Evolutionary conservation across 2,797 vertebrate species (phyloP), one percentile per base, ranked within the genome.

Genomic region (Typhlichthys subterraneus): DNA sequence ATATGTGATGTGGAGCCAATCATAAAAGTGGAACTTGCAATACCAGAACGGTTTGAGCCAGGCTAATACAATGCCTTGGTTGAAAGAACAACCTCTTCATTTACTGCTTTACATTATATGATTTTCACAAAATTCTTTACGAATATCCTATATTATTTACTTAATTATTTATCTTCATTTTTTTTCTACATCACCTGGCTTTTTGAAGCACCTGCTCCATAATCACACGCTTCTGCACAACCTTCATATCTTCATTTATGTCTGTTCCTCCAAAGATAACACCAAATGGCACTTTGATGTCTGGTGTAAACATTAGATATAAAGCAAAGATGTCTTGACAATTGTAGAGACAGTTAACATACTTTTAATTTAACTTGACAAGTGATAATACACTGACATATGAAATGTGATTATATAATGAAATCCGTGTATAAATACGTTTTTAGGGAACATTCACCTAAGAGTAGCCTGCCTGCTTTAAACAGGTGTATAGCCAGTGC

Each of bases 231-330:
- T 97, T 99, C 70, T 94, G 93, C 57, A 85, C 85, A 60, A 93
- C 93, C 79, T 91, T 95, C 58, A 92, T 72, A n/a, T 99, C 96
- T 92, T 99, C 97, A 73, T 99, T 99, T 69, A 99, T 76, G 73
- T 99, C 98, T 0, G 97, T 99, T 76, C 97, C 97, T 2, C 98
- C 97, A 80, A 99, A 98, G 84, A 99, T 91, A 61, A 97, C 79
- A 0, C 96, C 97, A 59, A 95, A 98, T 15, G 96, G 96, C 52
- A 96, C 76, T 11, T 77, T 73, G 29, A 82, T 87, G 38, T 94
- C 98, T 99, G 84, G 59, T 80, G 77, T 63, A 57, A 82, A 79
- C 57, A 61, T 69, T 10, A 83, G 54, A 79, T 67, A 84, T 57
- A 72, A 66, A 66, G 75, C 59, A 77, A 12, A 73, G 65, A 63